Base-by-base conservation (phyloP, 2,888 invertebrate species). In the Elgonia sp. region DNA sequence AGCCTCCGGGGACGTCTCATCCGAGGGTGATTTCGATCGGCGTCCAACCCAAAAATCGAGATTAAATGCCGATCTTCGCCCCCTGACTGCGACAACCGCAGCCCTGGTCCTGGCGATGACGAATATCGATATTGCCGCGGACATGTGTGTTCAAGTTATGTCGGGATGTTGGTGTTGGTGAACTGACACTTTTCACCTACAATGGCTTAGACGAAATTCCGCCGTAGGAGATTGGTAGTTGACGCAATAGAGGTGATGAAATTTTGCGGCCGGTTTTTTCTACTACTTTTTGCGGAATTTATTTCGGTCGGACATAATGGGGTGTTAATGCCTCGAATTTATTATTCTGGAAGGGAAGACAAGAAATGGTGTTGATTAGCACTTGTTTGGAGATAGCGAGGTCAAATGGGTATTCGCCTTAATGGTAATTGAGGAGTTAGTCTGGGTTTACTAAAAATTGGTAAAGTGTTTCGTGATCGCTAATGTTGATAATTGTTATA, bases 51-150 rank as follows among this genome's bases (percentile, higher is more conserved):
- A 92, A 92, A 93, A 93, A 94, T 94, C 93, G 94, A 93, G 93
- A 94, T 94, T 94, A 94, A 94, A 94, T 93, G 93, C 91, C 90
- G 89, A 90, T 88, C 89, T 89, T 89, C 89, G 72, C 73, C 85
- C 89, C 81, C 75, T 60, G 84, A 40, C 84, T 69, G 80, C 63
- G 83, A 80, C 86, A 67, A 83, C 88, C 84, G 53, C 88, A 85
- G 86, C 39, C 29, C 57, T 67, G 76, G 79, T 76, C 67, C 62
- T 57, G 60, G 62, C 39, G 75, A 63, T 80, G 87, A 67, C 84
- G 72, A 85, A 87, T 89, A 84, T 87, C 87, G 85, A 87, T 83
- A 80, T 73, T 77, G 72, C 50, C 16, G 73, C 39, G 16, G 21
- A 37, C 65, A n/a, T 55, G 46, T 55, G 72, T 37, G 63, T 29